phyloP scores from a whole-genome alignment of 2,888 invertebrate species.

The Clivina fossor region DNA sequence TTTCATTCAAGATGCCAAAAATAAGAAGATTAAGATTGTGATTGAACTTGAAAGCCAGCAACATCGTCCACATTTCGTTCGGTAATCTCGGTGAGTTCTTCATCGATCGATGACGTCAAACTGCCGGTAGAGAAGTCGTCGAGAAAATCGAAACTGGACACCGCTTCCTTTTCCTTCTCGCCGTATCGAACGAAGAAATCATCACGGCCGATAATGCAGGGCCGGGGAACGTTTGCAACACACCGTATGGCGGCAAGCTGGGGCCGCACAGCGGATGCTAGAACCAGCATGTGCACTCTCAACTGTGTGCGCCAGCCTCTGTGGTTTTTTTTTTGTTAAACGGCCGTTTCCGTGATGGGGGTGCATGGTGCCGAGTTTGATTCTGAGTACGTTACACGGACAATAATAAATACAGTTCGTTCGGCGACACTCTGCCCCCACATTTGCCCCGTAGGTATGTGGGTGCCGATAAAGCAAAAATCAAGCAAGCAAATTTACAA shows the following conservation, averaged over 20 bases:
- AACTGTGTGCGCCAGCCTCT: slow-evolving; percentile 5
- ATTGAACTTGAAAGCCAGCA: no score
- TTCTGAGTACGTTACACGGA: slow-evolving; percentile 38
- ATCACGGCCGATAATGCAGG: slow-evolving; percentile 74
- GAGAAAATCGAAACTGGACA: slow-evolving; percentile 79
- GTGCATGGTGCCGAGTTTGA: slow-evolving; percentile 53
- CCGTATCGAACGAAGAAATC: slow-evolving; percentile 79
- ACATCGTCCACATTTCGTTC: no score
- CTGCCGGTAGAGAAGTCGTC: slow-evolving; percentile 55
- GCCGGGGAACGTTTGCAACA: slow-evolving; percentile 55
- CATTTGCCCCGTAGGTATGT: no score
- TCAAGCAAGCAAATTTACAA: slow-evolving; percentile 1
- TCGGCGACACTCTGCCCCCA: no score
- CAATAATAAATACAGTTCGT: slow-evolving; percentile 42
- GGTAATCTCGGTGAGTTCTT: slow-evolving; percentile 35
- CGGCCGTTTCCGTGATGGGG: slow-evolving; percentile 53
- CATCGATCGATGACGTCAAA: slow-evolving; percentile 24
- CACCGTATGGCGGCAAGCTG: slow-evolving; percentile 59
- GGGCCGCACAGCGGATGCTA: slow-evolving; percentile 64
- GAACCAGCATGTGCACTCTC: slow-evolving; percentile 44
- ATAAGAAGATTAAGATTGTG: no score
- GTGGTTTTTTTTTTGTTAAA: no score
- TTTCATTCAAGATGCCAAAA: no score
- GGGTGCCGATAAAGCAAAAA: not conserved
- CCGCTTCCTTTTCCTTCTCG: slow-evolving; percentile 74